Conservation (phyloP, 2,888 invertebrate genomes). For the Oxystoma pomonae region DNA sequence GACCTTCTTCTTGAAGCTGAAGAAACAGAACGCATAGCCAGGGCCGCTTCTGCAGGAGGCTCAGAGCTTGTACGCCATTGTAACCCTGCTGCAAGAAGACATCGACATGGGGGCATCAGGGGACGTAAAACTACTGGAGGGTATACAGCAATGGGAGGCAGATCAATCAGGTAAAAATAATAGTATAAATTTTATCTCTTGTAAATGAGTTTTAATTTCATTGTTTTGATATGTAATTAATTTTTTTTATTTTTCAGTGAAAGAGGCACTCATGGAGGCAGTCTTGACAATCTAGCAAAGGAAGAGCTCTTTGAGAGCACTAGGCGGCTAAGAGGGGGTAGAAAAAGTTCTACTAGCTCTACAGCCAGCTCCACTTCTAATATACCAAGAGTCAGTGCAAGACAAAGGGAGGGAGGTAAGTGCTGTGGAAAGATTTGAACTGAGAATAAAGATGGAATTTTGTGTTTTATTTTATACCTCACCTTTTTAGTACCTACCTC, state of each 20-base stretch:
- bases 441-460: too few relatives aligned
- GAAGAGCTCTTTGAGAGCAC: slow-evolving; percentile 44
- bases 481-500: too few relatives aligned
- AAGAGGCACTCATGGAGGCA: slow-evolving; percentile 55
- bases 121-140: slow-evolving; percentile 36
- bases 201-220: neutral
- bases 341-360: slow-evolving; percentile 23
- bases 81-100: slow-evolving; percentile 45
- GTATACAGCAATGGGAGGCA: slow-evolving; percentile 39
- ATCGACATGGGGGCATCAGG: slow-evolving; percentile 44
- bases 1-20: slow-evolving; percentile 74
- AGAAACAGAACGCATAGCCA: slow-evolving; percentile 64
- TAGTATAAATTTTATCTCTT: too few relatives aligned
- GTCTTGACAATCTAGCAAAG: slow-evolving; percentile 55
- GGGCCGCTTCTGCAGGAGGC: slow-evolving; percentile 52
- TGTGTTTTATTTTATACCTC: too few relatives aligned
- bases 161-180: slow-evolving; percentile 42
- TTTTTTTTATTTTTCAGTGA: slow-evolving; percentile 30
- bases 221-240: neutral
- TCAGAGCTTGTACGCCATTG: slow-evolving; percentile 46
- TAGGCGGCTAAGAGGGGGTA: slow-evolving; percentile 28
- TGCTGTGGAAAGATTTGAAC: too few relatives aligned
- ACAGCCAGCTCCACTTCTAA: slow-evolving; percentile 22
- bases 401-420: slow-evolving; percentile 61
- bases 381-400: slow-evolving; percentile 43